These are phyloP conservation scores for Trichopoda pennipes DNA, from an alignment of 2,888 invertebrate species.

Conservation along the genomic window DNA sequence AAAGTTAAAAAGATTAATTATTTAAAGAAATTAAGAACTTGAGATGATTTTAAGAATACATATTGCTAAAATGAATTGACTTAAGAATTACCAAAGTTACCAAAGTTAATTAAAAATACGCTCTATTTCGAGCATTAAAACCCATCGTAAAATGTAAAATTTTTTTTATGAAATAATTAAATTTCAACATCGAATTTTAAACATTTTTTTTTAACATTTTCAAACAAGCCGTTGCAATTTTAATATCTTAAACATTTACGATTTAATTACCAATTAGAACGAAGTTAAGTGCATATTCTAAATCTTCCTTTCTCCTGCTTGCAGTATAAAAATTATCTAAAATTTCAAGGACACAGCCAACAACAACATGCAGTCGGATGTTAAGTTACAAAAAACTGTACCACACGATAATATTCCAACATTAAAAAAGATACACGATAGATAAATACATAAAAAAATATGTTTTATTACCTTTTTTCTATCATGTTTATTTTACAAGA, in stretches of 20 bases:
- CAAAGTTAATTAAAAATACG: no score
- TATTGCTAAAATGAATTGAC: no score
- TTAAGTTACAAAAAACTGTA: neutral
- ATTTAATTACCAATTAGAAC: neutral
- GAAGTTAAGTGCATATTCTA: neutral
- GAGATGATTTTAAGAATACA: no score
- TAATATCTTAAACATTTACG: neutral
- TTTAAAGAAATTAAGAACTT: no score
- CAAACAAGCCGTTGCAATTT: no score
- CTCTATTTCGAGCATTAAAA: no score
- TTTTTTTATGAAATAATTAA: no score
- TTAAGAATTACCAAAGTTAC: no score
- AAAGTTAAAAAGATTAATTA: no score
- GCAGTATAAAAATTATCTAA: conserved; percentile 39
- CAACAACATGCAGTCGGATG: conserved; percentile 2
- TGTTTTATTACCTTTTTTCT: conserved; percentile 35
- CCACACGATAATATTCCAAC: neutral
- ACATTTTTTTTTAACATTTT: no score
- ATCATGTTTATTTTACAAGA: neutral
- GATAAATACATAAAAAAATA: neutral
- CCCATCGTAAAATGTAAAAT: no score
- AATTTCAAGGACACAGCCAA: conserved; percentile 60
- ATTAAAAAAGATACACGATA: neutral
- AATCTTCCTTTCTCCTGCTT: neutral
- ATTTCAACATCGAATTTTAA: neutral